Evolutionary conservation across 2,888 invertebrate genomes (phyloP).

Genomic region (Augochlorella aurata): DNA sequence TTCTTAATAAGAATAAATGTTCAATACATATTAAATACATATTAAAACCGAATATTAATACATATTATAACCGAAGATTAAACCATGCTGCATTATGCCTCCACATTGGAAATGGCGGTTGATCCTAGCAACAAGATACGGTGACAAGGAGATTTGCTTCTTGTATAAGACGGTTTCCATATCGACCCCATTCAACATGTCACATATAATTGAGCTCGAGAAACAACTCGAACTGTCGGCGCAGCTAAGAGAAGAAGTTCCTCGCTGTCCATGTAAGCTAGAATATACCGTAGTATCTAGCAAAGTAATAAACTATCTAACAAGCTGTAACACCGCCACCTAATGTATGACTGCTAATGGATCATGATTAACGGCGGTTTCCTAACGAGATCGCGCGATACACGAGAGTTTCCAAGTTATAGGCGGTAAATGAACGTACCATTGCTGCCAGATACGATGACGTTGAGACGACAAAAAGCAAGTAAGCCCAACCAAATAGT

Average conservation of each 20-base stretch:
- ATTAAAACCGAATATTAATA: too few relatives aligned
- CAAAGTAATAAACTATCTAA: slow-evolving; percentile 46
- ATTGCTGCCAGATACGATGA: background rate
- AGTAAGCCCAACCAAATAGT: background rate
- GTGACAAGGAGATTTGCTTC: background rate
- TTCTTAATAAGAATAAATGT: too few relatives aligned
- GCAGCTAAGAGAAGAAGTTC: slow-evolving; percentile 22
- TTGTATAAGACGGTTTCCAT: slow-evolving; percentile 7
- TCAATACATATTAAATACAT: too few relatives aligned
- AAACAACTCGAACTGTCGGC: slow-evolving; percentile 1
- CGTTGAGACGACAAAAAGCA: background rate
- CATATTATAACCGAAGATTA: too few relatives aligned
- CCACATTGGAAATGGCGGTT: too few relatives aligned
- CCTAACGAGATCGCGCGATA: slow-evolving; percentile 46
- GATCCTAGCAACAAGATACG: background rate
- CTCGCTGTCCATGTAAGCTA: background rate
- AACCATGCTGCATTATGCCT: background rate
- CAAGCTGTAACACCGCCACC: slow-evolving; percentile 43
- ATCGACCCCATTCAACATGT: slow-evolving; percentile 27
- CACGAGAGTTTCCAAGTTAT: slow-evolving; percentile 40
- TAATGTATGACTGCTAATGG: slow-evolving; percentile 49
- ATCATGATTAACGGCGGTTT: slow-evolving; percentile 49
- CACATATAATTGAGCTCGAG: slow-evolving; percentile 14
- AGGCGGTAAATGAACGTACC: slow-evolving; percentile 1
- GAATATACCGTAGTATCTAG: background rate